These are phyloP conservation scores for Dryobates pubescens DNA, from an alignment of 2,797 vertebrate species.

Conservation along the genomic window DNA sequence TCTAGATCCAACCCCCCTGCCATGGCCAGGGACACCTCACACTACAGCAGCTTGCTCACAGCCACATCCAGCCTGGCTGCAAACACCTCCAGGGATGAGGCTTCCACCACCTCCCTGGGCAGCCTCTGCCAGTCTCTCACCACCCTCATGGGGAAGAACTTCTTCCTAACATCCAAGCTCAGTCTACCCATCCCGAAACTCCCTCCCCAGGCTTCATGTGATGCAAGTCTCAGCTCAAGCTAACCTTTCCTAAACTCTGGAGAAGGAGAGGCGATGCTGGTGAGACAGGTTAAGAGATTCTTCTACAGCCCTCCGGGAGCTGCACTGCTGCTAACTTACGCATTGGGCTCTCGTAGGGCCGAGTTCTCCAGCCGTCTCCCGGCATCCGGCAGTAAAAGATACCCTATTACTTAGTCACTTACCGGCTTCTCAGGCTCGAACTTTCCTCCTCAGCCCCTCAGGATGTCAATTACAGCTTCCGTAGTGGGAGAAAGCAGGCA, in stretches of 20 bases:
- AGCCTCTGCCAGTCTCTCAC: too few relatives aligned
- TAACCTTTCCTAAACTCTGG: not conserved
- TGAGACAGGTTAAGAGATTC: not conserved
- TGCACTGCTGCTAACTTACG: not conserved
- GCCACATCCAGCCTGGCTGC: too few relatives aligned
- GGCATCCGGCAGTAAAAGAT: not conserved
- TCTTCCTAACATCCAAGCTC: too few relatives aligned
- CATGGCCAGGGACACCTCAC: too few relatives aligned
- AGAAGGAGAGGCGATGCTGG: not conserved
- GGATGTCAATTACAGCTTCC: not conserved
- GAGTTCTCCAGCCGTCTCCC: not conserved
- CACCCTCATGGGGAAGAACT: too few relatives aligned
- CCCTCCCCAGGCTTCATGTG: not conserved
- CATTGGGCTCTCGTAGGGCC: rapidly evolving
- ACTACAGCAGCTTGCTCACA: too few relatives aligned
- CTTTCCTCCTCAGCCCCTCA: not conserved
- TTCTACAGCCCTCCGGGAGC: not conserved
- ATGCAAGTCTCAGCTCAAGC: not conserved
- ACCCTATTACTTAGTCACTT: not conserved
- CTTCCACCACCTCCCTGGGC: too few relatives aligned
- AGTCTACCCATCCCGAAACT: not conserved
- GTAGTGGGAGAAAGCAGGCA: not conserved
- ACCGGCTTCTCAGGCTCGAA: not conserved
- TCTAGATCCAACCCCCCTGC: too few relatives aligned
- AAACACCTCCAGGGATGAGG: too few relatives aligned